These are phyloP conservation scores for Drosophila pectinifera DNA, from an alignment of 1,140 invertebrate species.

Conservation along the genomic window DNA sequence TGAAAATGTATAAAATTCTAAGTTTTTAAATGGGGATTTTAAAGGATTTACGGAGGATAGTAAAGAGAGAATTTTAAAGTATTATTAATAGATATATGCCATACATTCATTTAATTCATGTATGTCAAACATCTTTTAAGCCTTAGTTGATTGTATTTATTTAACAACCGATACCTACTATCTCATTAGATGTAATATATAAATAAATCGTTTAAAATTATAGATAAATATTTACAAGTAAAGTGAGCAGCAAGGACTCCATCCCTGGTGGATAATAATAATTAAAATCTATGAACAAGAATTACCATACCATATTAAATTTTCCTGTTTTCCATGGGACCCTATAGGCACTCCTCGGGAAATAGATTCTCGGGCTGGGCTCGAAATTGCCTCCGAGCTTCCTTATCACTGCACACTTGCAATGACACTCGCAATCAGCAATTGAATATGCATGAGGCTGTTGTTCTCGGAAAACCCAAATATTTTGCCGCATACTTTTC, in stretches of 20 bases:
- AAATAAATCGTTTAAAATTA: neutral
- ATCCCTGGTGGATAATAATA: neutral
- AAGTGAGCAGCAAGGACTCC: neutral
- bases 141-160: too few relatives aligned
- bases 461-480: conserved; percentile 42
- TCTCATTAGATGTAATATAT: too few relatives aligned
- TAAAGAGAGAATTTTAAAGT: too few relatives aligned
- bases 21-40: neutral
- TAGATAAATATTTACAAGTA: too few relatives aligned
- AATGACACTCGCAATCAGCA: conserved; percentile 37
- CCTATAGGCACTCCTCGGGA: neutral
- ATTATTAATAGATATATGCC: too few relatives aligned
- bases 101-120: too few relatives aligned
- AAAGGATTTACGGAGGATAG: neutral
- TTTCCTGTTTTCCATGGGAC: neutral
- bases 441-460: conserved; percentile 55
- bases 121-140: too few relatives aligned
- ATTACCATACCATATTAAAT: neutral
- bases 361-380: conserved; percentile 6
- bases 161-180: too few relatives aligned
- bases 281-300: neutral
- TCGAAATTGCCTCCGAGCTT: conserved; percentile 15
- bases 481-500: conserved; percentile 45
- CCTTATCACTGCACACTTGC: conserved; percentile 30
- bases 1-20: neutral